phyloP scores from a whole-genome alignment of 2,888 invertebrate genomes.

The Lithophane semibrunnea region DNA sequence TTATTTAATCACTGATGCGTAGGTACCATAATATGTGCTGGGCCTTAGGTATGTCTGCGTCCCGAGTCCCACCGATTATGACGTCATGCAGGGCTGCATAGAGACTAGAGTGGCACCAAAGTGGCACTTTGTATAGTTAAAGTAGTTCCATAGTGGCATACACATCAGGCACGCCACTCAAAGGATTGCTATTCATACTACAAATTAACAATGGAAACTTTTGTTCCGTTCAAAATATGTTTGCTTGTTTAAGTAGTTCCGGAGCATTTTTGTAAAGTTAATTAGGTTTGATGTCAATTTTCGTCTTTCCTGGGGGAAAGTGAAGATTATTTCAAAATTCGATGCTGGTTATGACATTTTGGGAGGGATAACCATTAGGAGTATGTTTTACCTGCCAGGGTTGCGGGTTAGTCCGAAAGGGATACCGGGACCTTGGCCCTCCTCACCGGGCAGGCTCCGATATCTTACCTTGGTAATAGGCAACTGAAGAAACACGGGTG shows the following conservation, averaged over 20 bases:
- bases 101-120: conserved; percentile 34
- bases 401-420: too few species aligned
- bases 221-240: neutral
- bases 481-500: too few species aligned
- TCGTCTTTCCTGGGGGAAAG: neutral
- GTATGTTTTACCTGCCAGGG: too few species aligned
- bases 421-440: too few species aligned
- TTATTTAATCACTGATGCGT: neutral
- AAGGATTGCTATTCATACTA: neutral
- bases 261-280: neutral
- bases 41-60: neutral
- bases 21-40: neutral
- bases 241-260: neutral
- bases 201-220: conserved; percentile 11
- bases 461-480: too few species aligned
- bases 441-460: too few species aligned
- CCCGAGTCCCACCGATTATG: conserved; percentile 3
- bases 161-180: conserved; percentile 9
- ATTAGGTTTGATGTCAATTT: neutral
- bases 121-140: conserved; percentile 38
- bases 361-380: too few species aligned
- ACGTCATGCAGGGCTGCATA: conserved; percentile 36
- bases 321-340: neutral
- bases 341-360: neutral
- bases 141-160: conserved; percentile 15